Base-by-base conservation (phyloP, 2,113 vertebrate genomes). In the Lontra canadensis region DNA sequence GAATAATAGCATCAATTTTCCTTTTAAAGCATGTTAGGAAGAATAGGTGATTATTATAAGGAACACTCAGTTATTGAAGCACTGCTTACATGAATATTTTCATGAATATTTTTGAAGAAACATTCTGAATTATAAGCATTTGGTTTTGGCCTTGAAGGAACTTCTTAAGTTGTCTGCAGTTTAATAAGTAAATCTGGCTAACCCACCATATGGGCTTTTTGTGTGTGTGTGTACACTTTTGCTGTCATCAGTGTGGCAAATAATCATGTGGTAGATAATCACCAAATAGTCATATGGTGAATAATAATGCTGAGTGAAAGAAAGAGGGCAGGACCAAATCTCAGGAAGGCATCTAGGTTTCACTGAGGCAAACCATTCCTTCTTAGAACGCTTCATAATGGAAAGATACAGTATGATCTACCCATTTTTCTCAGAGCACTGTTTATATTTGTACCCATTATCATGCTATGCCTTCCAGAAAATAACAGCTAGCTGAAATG, bases 1-100 rank as follows among this genome's bases (percentile, higher is more conserved):
- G 49, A 88, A 92, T 90, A 97, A 97, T 94, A 95, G 76, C 49
- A 96, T 65, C 67, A 74, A 63, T 86, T 97, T 97, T 88, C 83
- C 89, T 91, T 95, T 95, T 55, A 95, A 94, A 80, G 42, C 49
- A 76, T 78, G 44, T 55, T 93, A 81, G 69, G 73, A 96, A 17
- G 63, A 86, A 92, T 26, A 18, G 13, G 20, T 95, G 23, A 29
- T 96, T 96, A 88, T 97, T 93, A 87, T 82, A 59, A 97, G 93
- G 93, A 91, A 89, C 44, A 47, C 47, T 94, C 3, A 17, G n/a
- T 94, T 84, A 42, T 74, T 63, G 8, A 97, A 94, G 87, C 69
- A 49, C 25, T 73, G 36, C 36, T 88, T 93, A 21, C 61, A 65
- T 74, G 65, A 86, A 79, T 87, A 92, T 83, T 94, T 90, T 94